These are phyloP conservation scores for Apotomis turbidana DNA, from an alignment of 2,888 invertebrate species.

Conservation along the genomic window DNA sequence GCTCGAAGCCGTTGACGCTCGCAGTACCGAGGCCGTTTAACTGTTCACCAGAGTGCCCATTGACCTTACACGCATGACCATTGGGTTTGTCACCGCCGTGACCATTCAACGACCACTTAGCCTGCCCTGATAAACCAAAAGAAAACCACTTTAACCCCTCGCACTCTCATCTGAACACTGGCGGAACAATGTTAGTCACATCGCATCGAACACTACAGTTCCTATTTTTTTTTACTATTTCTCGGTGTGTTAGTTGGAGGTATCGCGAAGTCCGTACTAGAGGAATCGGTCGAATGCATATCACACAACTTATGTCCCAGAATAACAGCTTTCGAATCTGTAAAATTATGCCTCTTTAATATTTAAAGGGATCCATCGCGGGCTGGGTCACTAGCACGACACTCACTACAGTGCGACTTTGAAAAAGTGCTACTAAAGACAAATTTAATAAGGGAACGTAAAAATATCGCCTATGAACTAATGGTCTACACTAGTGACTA, in stretches of 20 bases:
- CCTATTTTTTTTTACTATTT: slow-evolving; percentile 37
- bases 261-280: slow-evolving; percentile 57
- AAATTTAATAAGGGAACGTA: slow-evolving; percentile 46
- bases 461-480: slow-evolving; percentile 44
- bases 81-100: slow-evolving; percentile 43
- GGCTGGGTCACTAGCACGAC: slow-evolving; percentile 43
- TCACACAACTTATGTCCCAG: slow-evolving; percentile 65
- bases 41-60: slow-evolving; percentile 44
- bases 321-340: slow-evolving; percentile 70
- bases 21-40: slow-evolving; percentile 38
- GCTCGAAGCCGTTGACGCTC: slow-evolving; percentile 34
- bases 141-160: slow-evolving; percentile 62
- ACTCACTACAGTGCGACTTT: slow-evolving; percentile 60
- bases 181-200: slow-evolving; percentile 73
- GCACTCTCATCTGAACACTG: slow-evolving; percentile 60
- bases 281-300: slow-evolving; percentile 63
- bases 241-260: slow-evolving; percentile 55
- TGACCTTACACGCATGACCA: slow-evolving; percentile 41
- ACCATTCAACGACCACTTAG: slow-evolving; percentile 54
- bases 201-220: slow-evolving; percentile 33
- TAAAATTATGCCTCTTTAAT: slow-evolving; percentile 64
- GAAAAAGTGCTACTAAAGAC: slow-evolving; percentile 51
- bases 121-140: slow-evolving; percentile 76
- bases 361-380: slow-evolving; percentile 43
- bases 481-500: slow-evolving; percentile 50